Conservation (phyloP, 2,113 vertebrate species). For the Erpornis zantholeuca region DNA sequence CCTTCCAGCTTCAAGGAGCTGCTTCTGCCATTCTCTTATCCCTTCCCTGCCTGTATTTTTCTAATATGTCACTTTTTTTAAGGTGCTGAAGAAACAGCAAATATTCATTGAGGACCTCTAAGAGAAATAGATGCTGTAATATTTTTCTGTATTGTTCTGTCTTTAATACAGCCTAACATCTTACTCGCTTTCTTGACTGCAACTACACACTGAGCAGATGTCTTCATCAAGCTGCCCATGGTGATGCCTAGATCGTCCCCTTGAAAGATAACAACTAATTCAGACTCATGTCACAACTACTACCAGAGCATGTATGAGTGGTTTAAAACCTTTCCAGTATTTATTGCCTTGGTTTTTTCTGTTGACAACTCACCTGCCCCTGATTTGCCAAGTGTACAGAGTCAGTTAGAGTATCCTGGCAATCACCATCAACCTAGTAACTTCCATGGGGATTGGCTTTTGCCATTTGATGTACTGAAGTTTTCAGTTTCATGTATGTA, state of each 20-base stretch:
- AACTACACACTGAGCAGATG: conserved; percentile 46
- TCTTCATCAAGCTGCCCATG: conserved; percentile 31
- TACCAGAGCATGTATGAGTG: neutral
- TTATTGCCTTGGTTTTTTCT: neutral
- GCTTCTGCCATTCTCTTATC: neutral
- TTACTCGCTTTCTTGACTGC: conserved; percentile 56
- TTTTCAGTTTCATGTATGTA: neutral
- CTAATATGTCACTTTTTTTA: neutral
- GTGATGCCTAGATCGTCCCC: conserved; percentile 35
- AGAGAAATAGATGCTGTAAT: conserved; percentile 19
- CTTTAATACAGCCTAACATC: conserved; percentile 54
- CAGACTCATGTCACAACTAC: neutral
- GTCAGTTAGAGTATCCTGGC: neutral
- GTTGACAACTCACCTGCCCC: neutral
- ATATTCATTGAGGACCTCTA: neutral
- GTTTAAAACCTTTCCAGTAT: neutral
- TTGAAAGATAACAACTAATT: conserved; percentile 47
- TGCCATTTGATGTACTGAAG: neutral
- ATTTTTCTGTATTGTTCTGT: conserved; percentile 37
- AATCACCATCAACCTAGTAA: neutral
- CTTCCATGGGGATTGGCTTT: neutral
- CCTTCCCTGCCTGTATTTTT: neutral
- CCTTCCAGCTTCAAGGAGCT: neutral
- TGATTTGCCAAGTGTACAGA: neutral
- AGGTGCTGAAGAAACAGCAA: neutral